Evolutionary conservation across 2,888 invertebrate genomes (phyloP).

Genomic region (Acrocyrtus sp.): DNA sequence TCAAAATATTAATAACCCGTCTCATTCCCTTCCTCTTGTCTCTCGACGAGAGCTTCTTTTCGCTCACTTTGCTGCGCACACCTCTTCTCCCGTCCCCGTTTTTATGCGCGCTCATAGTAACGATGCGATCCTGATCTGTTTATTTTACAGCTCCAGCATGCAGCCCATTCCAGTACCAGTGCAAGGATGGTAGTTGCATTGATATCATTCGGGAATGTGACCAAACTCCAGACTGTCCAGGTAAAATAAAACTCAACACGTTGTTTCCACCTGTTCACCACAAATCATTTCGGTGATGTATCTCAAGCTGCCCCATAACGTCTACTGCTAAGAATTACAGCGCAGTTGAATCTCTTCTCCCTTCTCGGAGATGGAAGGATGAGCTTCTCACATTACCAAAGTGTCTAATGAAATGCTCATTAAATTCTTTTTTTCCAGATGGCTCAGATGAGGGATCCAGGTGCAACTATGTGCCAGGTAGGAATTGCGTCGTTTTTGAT

Average conservation of each 20-base stretch:
- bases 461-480: constrained; percentile 39
- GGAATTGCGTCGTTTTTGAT: background rate
- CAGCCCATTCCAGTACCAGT: constrained; percentile 62
- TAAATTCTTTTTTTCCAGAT: constrained; percentile 32
- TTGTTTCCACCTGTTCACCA: background rate
- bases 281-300: background rate
- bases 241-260: constrained; percentile 16
- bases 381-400: too few relatives aligned
- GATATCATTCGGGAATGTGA: constrained; percentile 50
- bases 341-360: too few relatives aligned
- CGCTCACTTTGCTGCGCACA: too few relatives aligned
- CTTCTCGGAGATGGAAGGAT: too few relatives aligned
- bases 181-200: constrained; percentile 63
- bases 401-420: too few relatives aligned
- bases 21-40: constrained; percentile 19
- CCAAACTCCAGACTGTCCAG: constrained; percentile 44
- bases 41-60: too few relatives aligned
- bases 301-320: too few relatives aligned
- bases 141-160: constrained; percentile 23
- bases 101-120: too few relatives aligned
- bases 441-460: constrained; percentile 44
- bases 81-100: too few relatives aligned
- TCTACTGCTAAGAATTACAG: too few relatives aligned
- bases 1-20: constrained; percentile 56
- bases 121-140: too few relatives aligned